Percentiles rank a stretch among this genome's conserved stretches.
phyloP scores from a whole-genome alignment of 2,888 invertebrate genomes.

The Myopa testacea region DNA sequence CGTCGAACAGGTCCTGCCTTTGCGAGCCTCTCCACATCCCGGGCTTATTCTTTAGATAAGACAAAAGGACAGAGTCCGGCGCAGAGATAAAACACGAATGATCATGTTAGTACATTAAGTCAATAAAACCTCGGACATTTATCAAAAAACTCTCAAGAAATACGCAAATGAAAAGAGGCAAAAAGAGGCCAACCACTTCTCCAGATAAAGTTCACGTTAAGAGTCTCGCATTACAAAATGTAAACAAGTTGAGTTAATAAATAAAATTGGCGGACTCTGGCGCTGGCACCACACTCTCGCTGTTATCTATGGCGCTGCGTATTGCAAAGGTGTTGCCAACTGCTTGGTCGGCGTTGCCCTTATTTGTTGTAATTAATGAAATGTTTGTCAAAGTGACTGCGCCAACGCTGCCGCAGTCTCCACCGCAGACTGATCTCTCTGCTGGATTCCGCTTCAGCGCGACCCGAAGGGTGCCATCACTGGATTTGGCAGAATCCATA shows the following conservation, averaged over 20 bases:
- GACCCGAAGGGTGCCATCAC: not conserved
- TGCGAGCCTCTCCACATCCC: conserved; percentile 27
- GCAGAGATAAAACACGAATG: conserved; percentile 55
- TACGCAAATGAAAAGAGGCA: conserved; percentile 34
- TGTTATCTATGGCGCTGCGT: conserved; percentile 17
- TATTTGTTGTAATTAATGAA: conserved; percentile 26
- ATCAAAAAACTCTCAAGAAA: conserved; percentile 42
- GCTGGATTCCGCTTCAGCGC: not conserved
- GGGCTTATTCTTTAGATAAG: conserved; percentile 39
- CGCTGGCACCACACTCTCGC: conserved; percentile 9
- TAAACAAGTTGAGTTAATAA: conserved; percentile 67
- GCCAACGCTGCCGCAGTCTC: not conserved
- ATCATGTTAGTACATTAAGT: conserved; percentile 60
- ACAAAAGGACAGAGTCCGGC: conserved; percentile 34
- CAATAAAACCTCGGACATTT: conserved; percentile 42
- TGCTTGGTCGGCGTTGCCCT: conserved; percentile 22
- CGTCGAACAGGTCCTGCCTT: conserved; percentile 42
- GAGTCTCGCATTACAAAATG: conserved; percentile 67
- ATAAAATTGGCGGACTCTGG: conserved; percentile 50
- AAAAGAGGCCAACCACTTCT: conserved; percentile 30
- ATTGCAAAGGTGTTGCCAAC: conserved; percentile 1
- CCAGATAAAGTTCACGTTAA: conserved; percentile 66
- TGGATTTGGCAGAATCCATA: not conserved
- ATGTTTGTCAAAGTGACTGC: conserved; percentile 16
- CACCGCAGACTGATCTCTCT: not conserved